Evolutionary conservation across 2,113 vertebrate genomes (phyloP).

Genomic region (Limnothrissa miodon): DNA sequence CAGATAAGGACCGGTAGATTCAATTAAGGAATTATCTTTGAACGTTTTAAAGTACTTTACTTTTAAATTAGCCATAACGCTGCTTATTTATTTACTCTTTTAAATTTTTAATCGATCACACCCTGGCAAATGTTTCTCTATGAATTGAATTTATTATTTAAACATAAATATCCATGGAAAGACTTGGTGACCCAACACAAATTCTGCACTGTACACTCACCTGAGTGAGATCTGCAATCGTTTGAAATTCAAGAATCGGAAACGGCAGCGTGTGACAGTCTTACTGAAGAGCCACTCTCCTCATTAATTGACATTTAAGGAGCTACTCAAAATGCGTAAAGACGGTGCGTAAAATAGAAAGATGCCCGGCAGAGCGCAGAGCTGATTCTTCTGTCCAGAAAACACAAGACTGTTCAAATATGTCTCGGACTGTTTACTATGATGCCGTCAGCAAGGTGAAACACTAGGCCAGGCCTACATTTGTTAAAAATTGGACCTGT

Average conservation of each 20-base stretch:
- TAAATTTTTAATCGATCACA: not conserved
- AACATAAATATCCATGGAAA: not conserved
- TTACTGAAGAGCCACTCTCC: not conserved
- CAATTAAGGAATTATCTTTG: not conserved
- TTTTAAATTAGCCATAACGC: not conserved
- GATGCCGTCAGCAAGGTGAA: not conserved
- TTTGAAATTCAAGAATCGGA: not conserved
- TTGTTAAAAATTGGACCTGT: not conserved
- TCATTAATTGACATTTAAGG: conserved; percentile 10
- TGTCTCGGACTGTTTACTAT: not conserved
- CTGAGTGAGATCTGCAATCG: conserved; percentile 33
- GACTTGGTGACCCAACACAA: not conserved
- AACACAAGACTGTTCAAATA: not conserved
- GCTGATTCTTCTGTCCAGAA: not conserved
- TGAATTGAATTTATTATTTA: not conserved
- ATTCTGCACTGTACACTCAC: conserved; percentile 26
- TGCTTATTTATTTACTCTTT: no score
- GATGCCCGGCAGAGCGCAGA: not conserved
- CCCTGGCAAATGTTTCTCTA: not conserved
- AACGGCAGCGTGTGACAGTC: not conserved
- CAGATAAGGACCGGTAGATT: not conserved
- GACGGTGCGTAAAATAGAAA: not conserved
- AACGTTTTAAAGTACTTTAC: not conserved
- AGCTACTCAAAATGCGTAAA: not conserved
- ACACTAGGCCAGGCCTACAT: not conserved